These are phyloP conservation scores for Emydura subglobosa DNA, from an alignment of 2,113 vertebrate genomes.

Conservation along the genomic window DNA sequence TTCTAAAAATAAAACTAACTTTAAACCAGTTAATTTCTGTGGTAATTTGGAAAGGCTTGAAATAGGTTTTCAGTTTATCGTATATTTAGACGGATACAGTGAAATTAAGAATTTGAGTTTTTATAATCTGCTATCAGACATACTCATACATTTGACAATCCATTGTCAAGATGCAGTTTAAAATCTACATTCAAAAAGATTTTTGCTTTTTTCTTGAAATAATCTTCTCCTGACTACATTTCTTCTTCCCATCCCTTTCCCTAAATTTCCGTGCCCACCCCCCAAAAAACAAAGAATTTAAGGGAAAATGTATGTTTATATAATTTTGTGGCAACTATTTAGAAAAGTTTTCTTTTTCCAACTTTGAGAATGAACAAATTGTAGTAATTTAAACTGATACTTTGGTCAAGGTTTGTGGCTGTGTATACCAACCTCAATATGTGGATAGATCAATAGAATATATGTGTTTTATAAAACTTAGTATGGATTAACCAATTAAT, in stretches of 20 bases:
- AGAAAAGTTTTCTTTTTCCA: constrained; percentile 14
- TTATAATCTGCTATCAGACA: background rate
- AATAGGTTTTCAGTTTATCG: background rate
- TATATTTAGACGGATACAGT: rapidly evolving
- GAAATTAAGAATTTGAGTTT: background rate
- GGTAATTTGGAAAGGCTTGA: background rate
- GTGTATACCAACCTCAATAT: background rate
- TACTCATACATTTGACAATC: background rate
- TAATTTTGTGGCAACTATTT: background rate
- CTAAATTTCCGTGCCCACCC: background rate
- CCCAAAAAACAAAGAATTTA: background rate
- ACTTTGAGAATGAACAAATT: background rate
- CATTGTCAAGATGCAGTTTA: background rate
- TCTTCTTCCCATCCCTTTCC: background rate
- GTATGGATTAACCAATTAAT: constrained; percentile 14
- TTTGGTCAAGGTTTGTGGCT: background rate
- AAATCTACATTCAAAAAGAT: background rate
- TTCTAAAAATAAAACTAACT: background rate
- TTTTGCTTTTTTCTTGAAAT: background rate
- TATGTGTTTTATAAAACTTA: rapidly evolving
- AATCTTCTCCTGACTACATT: background rate
- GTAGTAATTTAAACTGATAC: background rate
- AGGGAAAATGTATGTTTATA: background rate
- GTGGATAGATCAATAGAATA: background rate
- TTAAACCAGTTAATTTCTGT: background rate